A percentile compares a stretch with the other conserved stretches of the same genome.
These are phyloP conservation scores for Myotis lucifugus DNA, from an alignment of 2,113 vertebrate species.

Conservation along the genomic window DNA sequence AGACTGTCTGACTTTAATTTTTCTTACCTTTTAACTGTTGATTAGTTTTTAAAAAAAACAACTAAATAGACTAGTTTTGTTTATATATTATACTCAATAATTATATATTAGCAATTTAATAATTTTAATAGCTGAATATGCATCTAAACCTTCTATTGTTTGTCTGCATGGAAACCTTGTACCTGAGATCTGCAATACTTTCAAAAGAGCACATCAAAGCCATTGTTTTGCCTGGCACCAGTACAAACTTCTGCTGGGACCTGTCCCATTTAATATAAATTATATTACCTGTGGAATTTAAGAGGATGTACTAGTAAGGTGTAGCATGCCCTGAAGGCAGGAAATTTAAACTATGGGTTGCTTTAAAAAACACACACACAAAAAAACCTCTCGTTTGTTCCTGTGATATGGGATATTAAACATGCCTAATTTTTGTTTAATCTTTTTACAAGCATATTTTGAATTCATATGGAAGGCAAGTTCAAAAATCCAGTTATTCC, in stretches of 20 bases:
- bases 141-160: constrained; percentile 45
- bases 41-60: background rate
- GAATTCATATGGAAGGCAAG: constrained; percentile 42
- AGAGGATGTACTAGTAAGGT: constrained; percentile 80
- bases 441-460: constrained; percentile 70
- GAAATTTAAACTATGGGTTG: constrained; percentile 82
- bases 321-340: constrained; percentile 81
- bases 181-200: constrained; percentile 64
- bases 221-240: constrained; percentile 77
- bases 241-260: constrained; percentile 79
- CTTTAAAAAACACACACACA: constrained; percentile 20
- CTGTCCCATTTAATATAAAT: constrained; percentile 80
- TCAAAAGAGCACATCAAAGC: constrained; percentile 78
- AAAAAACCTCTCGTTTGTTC: constrained; percentile 70
- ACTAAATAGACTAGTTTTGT: constrained; percentile 59
- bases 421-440: constrained; percentile 79
- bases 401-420: constrained; percentile 73
- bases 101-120: constrained; percentile 66
- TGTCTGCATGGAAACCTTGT: constrained; percentile 59
- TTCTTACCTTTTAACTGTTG: constrained; percentile 62
- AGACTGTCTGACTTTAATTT: constrained; percentile 62
- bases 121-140: constrained; percentile 58
- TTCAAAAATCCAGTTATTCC: constrained; percentile 19
- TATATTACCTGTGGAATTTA: constrained; percentile 85
- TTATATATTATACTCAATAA: constrained; percentile 37